phyloP scores from a whole-genome alignment of 2,113 vertebrate species.

The Pagrus major region DNA sequence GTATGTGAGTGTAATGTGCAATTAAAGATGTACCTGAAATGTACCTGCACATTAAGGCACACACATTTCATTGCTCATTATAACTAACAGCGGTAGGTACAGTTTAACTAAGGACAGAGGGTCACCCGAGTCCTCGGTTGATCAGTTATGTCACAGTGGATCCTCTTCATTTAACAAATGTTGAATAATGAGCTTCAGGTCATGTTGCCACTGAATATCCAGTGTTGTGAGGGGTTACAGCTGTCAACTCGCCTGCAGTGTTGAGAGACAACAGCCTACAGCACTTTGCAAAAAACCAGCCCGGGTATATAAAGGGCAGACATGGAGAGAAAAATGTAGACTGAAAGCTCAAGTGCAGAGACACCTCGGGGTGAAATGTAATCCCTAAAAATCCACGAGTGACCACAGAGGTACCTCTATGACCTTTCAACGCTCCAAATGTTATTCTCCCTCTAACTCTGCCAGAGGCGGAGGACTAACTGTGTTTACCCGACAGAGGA shows the following conservation, averaged over 20 bases:
- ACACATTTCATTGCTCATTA: constrained; percentile 16
- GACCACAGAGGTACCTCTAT: background rate
- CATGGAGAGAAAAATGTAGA: background rate
- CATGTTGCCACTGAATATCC: constrained; percentile 7
- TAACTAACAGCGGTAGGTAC: constrained; percentile 21
- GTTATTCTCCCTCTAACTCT: constrained; percentile 10
- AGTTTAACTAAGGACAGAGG: constrained; percentile 60
- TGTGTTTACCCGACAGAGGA: constrained; percentile 35
- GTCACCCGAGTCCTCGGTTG: constrained; percentile 11
- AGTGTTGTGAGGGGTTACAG: constrained; percentile 17
- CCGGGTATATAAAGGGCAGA: background rate
- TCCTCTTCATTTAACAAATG: constrained; percentile 50
- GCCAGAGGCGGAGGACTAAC: constrained; percentile 4
- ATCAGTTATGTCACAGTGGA: constrained; percentile 41
- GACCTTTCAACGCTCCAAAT: constrained; percentile 3
- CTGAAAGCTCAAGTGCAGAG: constrained; percentile 5
- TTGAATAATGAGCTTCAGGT: constrained; percentile 56
- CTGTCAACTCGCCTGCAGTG: constrained; percentile 25
- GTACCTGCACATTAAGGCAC: background rate
- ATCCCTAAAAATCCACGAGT: constrained; percentile 32
- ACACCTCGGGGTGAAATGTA: constrained; percentile 28
- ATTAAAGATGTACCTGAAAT: background rate
- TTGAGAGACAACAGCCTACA: constrained; percentile 19
- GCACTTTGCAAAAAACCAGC: constrained; percentile 16
- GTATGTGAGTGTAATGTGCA: background rate